A percentile compares a stretch with the other conserved stretches of the same genome.
Conservation (phyloP, 2,113 vertebrate species). For the Heterochromis multidens region DNA sequence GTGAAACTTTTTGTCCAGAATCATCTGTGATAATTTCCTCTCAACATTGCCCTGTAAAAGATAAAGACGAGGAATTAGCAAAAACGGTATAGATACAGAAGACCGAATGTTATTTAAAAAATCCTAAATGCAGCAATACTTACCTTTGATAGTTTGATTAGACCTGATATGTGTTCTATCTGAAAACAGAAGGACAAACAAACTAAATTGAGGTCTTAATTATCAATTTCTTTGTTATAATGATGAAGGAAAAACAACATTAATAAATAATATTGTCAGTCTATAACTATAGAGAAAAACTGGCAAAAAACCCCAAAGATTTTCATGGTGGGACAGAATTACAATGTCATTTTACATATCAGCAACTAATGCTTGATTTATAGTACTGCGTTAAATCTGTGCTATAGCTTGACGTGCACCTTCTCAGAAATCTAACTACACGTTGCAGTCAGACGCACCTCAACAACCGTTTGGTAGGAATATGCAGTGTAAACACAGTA, state of each 20-base stretch:
- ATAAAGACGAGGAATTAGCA: not conserved
- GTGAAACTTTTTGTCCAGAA: constrained; percentile 98
- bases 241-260: not conserved
- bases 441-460: not conserved
- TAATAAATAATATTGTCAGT: not conserved
- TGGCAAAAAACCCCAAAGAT: too few relatives aligned
- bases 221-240: not conserved
- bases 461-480: not conserved
- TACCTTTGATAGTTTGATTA: constrained; percentile 98
- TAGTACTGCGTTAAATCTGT: too few relatives aligned
- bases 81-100: not conserved
- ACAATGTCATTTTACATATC: too few relatives aligned
- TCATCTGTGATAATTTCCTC: constrained; percentile 99
- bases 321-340: too few relatives aligned
- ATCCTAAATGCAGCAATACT: constrained; percentile 9
- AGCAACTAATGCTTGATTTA: too few relatives aligned
- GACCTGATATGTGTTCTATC: constrained; percentile 97
- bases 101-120: not conserved
- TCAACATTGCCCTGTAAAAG: constrained; percentile 87
- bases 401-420: too few relatives aligned
- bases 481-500: not conserved
- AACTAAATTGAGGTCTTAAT: not conserved
- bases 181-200: constrained; percentile 54
- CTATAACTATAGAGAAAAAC: too few relatives aligned
- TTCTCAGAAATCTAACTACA: too few relatives aligned